Percentiles rank a stretch among this genome's conserved stretches.
Conservation (phyloP, 1,140 invertebrate species). For the Orchestia grillus region DNA sequence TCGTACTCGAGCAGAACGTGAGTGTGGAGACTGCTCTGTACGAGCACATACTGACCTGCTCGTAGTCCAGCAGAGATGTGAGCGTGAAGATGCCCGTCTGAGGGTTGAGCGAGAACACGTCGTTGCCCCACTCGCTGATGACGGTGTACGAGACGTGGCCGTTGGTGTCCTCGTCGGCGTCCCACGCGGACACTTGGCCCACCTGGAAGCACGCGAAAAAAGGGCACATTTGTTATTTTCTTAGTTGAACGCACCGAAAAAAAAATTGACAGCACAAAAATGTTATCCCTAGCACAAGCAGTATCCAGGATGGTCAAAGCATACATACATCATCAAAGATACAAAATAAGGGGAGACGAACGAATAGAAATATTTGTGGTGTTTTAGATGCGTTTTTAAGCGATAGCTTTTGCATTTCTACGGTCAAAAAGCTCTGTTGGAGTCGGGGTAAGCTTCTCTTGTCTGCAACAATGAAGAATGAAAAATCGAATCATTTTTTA, state of each 20-base stretch:
- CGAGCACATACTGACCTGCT: constrained; percentile 80
- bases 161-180: constrained; percentile 83
- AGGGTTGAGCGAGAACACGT: constrained; percentile 92
- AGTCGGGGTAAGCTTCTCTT: no score
- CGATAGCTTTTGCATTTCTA: no score
- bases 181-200: constrained; percentile 84
- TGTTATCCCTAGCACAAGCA: no score
- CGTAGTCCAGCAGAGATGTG: constrained; percentile 90
- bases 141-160: constrained; percentile 89
- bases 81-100: constrained; percentile 90
- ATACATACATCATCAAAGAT: no score
- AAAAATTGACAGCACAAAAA: no score
- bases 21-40: constrained; percentile 80
- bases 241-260: neutral
- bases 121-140: constrained; percentile 93
- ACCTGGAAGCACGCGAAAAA: constrained; percentile 73
- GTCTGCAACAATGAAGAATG: no score
- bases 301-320: no score
- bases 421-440: no score
- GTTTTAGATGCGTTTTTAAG: no score
- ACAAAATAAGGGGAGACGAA: no score
- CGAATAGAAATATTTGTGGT: no score
- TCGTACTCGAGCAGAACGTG: constrained; percentile 91
- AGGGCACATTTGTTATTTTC: neutral
- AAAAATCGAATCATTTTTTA: no score